These are phyloP conservation scores for Drosophila mimetica DNA, from an alignment of 2,888 invertebrate genomes.

Conservation along the genomic window DNA sequence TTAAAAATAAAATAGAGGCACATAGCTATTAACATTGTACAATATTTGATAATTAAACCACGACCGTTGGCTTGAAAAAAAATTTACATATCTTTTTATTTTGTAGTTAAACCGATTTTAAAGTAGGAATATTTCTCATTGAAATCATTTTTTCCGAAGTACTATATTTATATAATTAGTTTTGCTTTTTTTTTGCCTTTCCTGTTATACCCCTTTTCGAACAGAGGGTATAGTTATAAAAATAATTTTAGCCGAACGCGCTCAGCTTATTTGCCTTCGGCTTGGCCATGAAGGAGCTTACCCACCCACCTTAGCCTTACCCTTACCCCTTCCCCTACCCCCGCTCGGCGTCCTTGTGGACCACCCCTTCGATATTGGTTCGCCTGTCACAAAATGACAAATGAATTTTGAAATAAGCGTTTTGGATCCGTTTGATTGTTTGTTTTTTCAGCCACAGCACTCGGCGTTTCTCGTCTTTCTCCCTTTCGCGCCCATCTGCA, in stretches of 20 bases:
- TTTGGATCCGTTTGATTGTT: constrained; percentile 72
- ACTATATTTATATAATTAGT: no score
- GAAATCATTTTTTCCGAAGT: no score
- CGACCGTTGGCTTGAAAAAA: no score
- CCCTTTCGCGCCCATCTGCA: constrained; percentile 8
- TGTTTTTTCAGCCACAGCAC: constrained; percentile 49
- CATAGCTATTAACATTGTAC: no score
- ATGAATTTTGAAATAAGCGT: constrained; percentile 79
- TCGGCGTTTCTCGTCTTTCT: constrained; percentile 10
- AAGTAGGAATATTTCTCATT: no score
- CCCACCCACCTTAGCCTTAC: no score
- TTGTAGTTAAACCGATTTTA: neutral
- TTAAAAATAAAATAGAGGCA: no score
- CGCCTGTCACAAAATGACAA: constrained; percentile 78
- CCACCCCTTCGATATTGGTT: constrained; percentile 56
- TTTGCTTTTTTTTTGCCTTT: neutral
- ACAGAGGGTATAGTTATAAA: constrained; percentile 20
- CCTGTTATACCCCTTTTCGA: neutral
- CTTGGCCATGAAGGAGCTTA: constrained; percentile 31
- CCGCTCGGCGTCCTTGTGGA: neutral
- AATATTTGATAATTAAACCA: no score
- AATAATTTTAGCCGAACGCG: constrained; percentile 49
- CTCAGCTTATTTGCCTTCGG: constrained; percentile 40
- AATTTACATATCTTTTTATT: no score
- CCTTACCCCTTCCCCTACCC: neutral